A percentile compares a stretch with the other conserved stretches of the same genome.
phyloP scores from a whole-genome alignment of 2,797 vertebrate species.

The Pempheris klunzingeri region DNA sequence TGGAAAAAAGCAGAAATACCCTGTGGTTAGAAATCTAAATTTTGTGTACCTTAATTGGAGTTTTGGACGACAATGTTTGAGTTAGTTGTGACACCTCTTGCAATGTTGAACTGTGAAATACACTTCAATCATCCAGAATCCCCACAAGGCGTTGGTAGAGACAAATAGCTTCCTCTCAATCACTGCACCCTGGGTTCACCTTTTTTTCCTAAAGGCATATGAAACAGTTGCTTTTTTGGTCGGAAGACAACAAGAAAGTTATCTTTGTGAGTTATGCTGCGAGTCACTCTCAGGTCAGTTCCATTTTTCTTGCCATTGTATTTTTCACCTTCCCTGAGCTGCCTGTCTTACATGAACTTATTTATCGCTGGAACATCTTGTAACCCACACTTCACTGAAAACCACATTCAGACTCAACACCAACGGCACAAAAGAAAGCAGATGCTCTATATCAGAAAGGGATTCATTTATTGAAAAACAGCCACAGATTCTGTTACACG shows the following conservation, averaged over 20 bases:
- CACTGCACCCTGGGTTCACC: slow-evolving; percentile 2
- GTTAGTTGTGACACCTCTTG: background rate
- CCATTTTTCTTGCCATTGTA: slow-evolving; percentile 45
- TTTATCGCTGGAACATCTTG: slow-evolving; percentile 53
- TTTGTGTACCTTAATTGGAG: background rate
- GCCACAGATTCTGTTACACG: slow-evolving; percentile 36
- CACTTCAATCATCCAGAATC: slow-evolving; percentile 17
- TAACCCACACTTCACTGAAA: slow-evolving; percentile 43
- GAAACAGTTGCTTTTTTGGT: slow-evolving; percentile 16
- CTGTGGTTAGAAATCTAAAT: too few relatives aligned
- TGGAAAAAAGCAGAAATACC: background rate
- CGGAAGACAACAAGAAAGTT: slow-evolving; percentile 31
- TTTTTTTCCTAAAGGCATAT: slow-evolving; percentile 14
- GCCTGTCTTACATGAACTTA: slow-evolving; percentile 23
- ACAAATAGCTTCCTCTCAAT: slow-evolving; percentile 35
- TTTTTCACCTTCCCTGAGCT: slow-evolving; percentile 34
- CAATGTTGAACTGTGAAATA: slow-evolving; percentile 24
- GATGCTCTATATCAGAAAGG: slow-evolving; percentile 36
- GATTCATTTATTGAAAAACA: slow-evolving; percentile 49
- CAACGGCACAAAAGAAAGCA: slow-evolving; percentile 42
- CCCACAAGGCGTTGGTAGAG: background rate
- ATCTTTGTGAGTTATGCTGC: slow-evolving; percentile 32
- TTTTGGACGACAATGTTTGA: slow-evolving; percentile 4
- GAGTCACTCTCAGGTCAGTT: slow-evolving; percentile 34
- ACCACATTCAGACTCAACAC: slow-evolving; percentile 21